Base-by-base conservation (phyloP, 2,888 invertebrate species). In the Neria commutata region DNA sequence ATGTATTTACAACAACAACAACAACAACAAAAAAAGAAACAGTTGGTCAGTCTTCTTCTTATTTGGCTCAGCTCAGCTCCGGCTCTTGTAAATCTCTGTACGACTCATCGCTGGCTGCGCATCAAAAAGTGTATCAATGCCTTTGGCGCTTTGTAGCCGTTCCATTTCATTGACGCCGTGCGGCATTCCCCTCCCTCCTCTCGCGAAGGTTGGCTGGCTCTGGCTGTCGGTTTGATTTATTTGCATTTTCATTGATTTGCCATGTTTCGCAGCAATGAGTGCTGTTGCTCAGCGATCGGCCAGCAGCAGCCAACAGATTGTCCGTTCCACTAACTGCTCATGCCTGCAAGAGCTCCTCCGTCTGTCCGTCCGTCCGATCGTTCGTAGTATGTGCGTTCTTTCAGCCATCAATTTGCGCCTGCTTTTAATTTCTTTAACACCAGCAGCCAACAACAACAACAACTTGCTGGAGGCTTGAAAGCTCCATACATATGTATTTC, bases 31-130 rank as follows among this genome's bases (percentile, higher is more conserved):
- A n/a, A n/a, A n/a, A n/a, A n/a, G n/a, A 63, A 70, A 61, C 70
- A 70, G 70, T 73, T 70, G 74, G 69, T 71, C 66, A 62, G 54
- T 54, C 57, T 52, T 34, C 54, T 51, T 51, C 60, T 54, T 56
- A 57, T 52, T 58, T 58, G 47, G n/a, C n/a, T n/a, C n/a, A n/a
- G n/a, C n/a, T 16, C 16, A 62, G 64, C 69, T 66, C 66, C 64
- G n/a, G n/a, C n/a, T n/a, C n/a, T n/a, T n/a, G n/a, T n/a, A n/a
- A n/a, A n/a, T n/a, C n/a, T n/a, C n/a, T n/a, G n/a, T n/a, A n/a
- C n/a, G n/a, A n/a, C n/a, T n/a, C n/a, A n/a, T n/a, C n/a, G n/a
- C n/a, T n/a, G n/a, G n/a, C n/a, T n/a, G n/a, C n/a, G n/a, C n/a
- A n/a, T n/a, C n/a, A n/a, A n/a, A 37, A 19, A 19, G 42, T 17